Conservation (phyloP, 2,113 vertebrate species). For the Pterocles orientalis region DNA sequence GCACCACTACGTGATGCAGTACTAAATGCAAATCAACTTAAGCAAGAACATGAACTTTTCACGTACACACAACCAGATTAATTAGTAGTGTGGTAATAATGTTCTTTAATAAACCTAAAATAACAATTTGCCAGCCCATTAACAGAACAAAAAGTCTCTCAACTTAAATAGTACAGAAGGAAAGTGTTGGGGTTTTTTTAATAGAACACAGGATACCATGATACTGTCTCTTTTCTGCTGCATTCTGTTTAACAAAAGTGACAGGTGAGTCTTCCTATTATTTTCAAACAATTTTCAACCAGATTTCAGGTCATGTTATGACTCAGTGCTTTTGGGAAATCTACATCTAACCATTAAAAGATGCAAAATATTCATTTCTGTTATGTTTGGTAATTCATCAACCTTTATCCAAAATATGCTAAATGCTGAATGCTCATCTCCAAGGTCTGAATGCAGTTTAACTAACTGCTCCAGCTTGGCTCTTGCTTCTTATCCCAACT, state of each 20-base stretch:
- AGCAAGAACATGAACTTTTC: background rate
- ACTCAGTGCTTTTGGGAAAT: background rate
- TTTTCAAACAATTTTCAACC: background rate
- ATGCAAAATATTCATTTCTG: background rate
- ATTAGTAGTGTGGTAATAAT: background rate
- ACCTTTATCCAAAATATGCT: background rate
- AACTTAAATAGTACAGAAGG: background rate
- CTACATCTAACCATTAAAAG: background rate
- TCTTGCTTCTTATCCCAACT: background rate
- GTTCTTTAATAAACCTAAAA: slow-evolving; percentile 34
- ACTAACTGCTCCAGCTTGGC: background rate
- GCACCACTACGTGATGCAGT: background rate
- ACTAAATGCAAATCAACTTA: background rate
- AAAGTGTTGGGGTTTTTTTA: background rate
- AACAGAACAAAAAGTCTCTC: background rate
- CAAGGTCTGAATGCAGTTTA: background rate
- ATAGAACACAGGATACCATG: background rate
- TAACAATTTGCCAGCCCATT: background rate
- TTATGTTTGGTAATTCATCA: background rate
- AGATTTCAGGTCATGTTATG: background rate
- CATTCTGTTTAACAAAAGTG: background rate
- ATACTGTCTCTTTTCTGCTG: background rate
- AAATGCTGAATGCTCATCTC: background rate
- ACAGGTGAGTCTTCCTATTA: background rate
- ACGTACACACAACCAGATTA: background rate